Evolutionary conservation across 2,888 invertebrate species (phyloP), one percentile per base, ranked within the genome.

Genomic region (Tenthredo distinguenda): DNA sequence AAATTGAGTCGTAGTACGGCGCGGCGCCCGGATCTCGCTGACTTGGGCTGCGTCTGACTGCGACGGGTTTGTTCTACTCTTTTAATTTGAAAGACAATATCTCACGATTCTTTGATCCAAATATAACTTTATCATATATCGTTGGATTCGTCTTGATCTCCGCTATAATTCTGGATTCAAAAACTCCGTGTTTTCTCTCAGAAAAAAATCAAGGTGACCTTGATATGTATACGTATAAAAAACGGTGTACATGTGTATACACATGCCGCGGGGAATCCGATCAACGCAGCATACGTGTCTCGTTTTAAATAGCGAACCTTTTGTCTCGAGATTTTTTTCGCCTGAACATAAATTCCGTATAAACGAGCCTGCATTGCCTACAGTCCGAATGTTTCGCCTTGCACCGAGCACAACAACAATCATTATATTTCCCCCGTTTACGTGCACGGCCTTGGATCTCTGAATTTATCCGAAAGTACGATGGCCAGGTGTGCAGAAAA

Each of bases 51-150:
- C 31, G 68, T 68, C 68, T 68, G 68, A 68, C 68, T 34, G 68
- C 68, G 68, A 68, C 34, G 68, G 68, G 68, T 68, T 31, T 68
- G 34, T 34, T 34, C 68, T 34, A 68, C 68, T 34, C 31, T 68
- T 68, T 68, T 31, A 31, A 18, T 15, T 68, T 26, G 68, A 26
- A 68, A 40, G 10, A 74, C 71, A 43, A 74, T 74, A 74, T 74
- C 72, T 43, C 43, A 43, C 43, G 43, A 74, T 74, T 40, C 43
- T 74, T 74, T 74, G 40, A 43, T 74, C 72, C 43, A 21, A 74
- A 74, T 74, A 74, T 43, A 40, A 74, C 34, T 68, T 68, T 18
- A 68, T 68, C 62, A 62, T 62, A 62, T 26, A 62, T 62, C 21
- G 68, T 31, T 34, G 34, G 34, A 68, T 68, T 68, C 68, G 68